Evolutionary conservation across 1,140 invertebrate genomes (phyloP), one percentile per base, ranked within the genome.

Genomic region (Homalodisca vitripennis): DNA sequence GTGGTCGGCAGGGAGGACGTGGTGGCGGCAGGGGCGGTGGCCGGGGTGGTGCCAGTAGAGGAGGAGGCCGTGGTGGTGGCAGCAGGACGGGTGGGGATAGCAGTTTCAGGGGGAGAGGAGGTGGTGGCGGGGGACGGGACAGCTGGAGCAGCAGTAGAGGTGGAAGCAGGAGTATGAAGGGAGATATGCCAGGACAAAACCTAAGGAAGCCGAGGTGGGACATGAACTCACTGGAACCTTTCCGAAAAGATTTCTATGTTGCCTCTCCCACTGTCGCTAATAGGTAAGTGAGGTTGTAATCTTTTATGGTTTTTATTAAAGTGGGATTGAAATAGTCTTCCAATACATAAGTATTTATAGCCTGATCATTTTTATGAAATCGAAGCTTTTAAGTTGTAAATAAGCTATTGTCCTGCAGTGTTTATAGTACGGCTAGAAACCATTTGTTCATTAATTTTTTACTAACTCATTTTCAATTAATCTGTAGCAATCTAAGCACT

Each of bases 221-320:
- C 73, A 77, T 90, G 71, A 79, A 80, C 22, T 76, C 90, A 68
- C 80, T 98, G 27, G 86, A 89, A 72, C 88, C 90, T 34, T 97
- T 98, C 78, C 84, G 90, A 69, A 98, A 98, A 81, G 91, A 97
- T 81, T 94, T 98, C 76, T 98, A 98, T 79, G 84, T 88, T 68
- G 92, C 94, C 60, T 91, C 94, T 80, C 84, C 86, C 2, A 89
- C 90, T 81, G 89, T 93, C 20, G 77, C 89, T 46, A 86, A 84
- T 41, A 85, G 91, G 73, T 84, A 74, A 72, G 62, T 70, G 12
- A 86, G 68, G 68, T 97, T 94, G 94, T 91, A 94, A n/a, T n/a
- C n/a, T n/a, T n/a, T n/a, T n/a, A n/a, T n/a, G n/a, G n/a, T n/a
- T n/a, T n/a, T n/a, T n/a, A n/a, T n/a, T n/a, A n/a, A n/a, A n/a